Evolutionary conservation across 2,888 invertebrate genomes (phyloP), one percentile per base, ranked within the genome.

Genomic region (Agriotes lineatus): DNA sequence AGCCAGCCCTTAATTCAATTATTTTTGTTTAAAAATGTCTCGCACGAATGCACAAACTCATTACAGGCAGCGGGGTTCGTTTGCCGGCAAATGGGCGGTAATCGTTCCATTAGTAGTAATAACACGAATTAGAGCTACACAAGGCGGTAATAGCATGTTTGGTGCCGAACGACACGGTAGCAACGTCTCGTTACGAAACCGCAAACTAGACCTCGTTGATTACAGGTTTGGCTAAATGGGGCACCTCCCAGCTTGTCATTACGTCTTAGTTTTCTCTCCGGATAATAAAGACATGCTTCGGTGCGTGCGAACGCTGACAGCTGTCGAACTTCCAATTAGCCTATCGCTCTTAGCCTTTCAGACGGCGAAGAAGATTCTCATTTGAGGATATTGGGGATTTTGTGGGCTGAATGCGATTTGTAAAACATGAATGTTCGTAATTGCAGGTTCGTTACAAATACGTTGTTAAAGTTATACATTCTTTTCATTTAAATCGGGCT

Each of bases 101-200:
- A 67, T 67, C 61, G 67, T 67, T 67, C 67, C 61, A 67, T 67
- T 67, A 67, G 67, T 50, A 61, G 56, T 67, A 67, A 67, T 67
- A 67, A 67, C 67, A 67, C 61, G 67, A 67, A 67, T 67, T 67
- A 67, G 61, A 61, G 45, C 67, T 61, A 57, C 45, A 57, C 48
- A 61, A 67, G 61, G 61, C 67, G 60, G 61, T 67, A 67, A 67
- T 67, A 67, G 48, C 67, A 62, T 67, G 67, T 63, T 67, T 67
- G 25, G 61, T 61, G 67, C 62, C 62, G 56, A 67, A 57, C 56
- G 54, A 67, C 61, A 67, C 63, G 61, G 61, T 42, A 60, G 59
- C 66, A 44, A 60, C 60, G 60, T 61, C 61, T 61, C 62, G 61
- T 61, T 67, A 67, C 35, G 61, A 67, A 67, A 62, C 61, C 48